Percentiles rank a stretch among this genome's conserved stretches.
Conservation (phyloP, 1,140 invertebrate species). For the Pseudachorutes palmiensis region DNA sequence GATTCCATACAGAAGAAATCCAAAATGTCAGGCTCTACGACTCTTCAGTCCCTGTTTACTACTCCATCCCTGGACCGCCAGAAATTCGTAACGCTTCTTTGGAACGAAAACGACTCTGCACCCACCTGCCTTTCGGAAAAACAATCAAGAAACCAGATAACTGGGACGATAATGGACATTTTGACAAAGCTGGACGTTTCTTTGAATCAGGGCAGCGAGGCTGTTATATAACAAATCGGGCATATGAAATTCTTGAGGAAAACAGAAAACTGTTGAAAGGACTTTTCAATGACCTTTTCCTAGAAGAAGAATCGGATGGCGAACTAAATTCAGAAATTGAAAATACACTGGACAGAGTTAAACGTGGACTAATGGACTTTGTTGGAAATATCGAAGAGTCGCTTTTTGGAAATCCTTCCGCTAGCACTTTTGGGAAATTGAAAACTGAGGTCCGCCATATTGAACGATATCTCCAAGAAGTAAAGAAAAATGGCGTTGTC, state of each 20-base stretch:
- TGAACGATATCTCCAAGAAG: constrained; percentile 10
- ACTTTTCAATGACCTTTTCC: neutral
- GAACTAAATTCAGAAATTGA: neutral
- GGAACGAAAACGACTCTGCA: neutral
- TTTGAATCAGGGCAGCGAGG: neutral
- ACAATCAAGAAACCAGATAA: neutral
- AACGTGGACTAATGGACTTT: neutral
- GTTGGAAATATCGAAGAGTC: neutral
- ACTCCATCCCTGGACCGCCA: neutral
- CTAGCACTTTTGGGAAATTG: neutral
- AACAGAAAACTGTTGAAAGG: neutral
- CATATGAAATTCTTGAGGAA: neutral
- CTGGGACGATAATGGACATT: neutral
- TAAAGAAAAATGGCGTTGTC: neutral
- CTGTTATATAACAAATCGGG: neutral
- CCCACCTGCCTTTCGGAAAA: neutral
- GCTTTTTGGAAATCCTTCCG: neutral
- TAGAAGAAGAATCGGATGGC: neutral
- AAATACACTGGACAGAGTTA: too few relatives aligned
- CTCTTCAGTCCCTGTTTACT: neutral
- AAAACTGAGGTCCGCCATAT: neutral
- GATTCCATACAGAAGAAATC: neutral
- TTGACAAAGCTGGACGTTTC: neutral
- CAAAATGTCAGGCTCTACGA: neutral
- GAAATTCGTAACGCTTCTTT: neutral